Evolutionary conservation across 2,113 vertebrate genomes (phyloP).

Genomic region (Axis porcinus): DNA sequence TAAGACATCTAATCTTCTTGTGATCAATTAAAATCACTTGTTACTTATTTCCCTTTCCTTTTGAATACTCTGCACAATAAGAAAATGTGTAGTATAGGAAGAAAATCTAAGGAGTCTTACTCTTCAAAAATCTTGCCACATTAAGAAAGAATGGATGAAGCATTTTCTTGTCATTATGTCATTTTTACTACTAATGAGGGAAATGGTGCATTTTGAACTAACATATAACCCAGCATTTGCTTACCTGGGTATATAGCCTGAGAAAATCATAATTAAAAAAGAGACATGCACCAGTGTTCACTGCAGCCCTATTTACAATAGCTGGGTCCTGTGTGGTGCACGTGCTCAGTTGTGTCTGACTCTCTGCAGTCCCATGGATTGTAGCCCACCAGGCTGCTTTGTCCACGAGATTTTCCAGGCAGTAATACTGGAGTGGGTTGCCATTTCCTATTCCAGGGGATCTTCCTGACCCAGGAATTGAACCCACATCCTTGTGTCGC

Average conservation of each 20-base stretch:
- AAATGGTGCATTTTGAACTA: neutral
- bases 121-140: neutral
- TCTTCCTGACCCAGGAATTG: neutral
- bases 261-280: neutral
- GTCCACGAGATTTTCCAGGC: neutral
- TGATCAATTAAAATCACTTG: neutral
- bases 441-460: neutral
- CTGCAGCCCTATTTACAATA: neutral
- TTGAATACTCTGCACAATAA: neutral
- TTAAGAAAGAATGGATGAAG: neutral
- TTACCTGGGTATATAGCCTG: neutral
- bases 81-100: neutral
- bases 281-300: neutral
- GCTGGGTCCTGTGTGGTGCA: accelerated
- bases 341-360: neutral
- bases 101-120: neutral
- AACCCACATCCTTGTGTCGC: neutral
- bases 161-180: neutral
- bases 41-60: neutral
- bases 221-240: neutral
- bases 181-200: neutral
- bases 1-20: neutral
- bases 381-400: neutral
- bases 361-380: neutral
- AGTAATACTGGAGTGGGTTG: neutral